Evolutionary conservation across 2,113 vertebrate genomes (phyloP), one percentile per base, ranked within the genome.

Genomic region (Thamnaconus septentrionalis): DNA sequence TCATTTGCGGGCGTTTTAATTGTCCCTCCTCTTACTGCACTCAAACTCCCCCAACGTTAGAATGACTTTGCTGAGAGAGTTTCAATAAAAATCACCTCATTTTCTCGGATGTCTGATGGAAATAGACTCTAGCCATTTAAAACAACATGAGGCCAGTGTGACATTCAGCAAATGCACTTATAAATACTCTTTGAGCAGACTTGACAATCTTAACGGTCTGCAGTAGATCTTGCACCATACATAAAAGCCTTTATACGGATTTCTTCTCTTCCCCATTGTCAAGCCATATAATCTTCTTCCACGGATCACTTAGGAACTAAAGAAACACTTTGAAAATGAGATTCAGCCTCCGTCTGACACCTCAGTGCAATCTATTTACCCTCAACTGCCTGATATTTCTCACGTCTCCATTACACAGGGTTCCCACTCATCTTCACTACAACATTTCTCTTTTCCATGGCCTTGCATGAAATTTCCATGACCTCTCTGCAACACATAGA

Each of bases 151-250:
- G 41, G 55, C 12, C 11, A 0, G 64, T 41, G 57, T 54, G 75
- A 51, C 51, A 67, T 74, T 73, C 55, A 73, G 69, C 48, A 79
- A 67, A 69, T 76, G 41, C 64, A 64, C 65, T 69, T 56, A 31
- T n/a, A 66, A 75, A 73, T 73, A 81, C 65, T 85, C 78, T 76
- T 62, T 60, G 74, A 83, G 76, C 76, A 81, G 56, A 81, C 61
- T 66, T 66, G 57, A 69, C 60, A 44, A 39, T 56, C 55, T 56
- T 64, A 47, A 68, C 44, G 49, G 62, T 47, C 39, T 59, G 46
- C 39, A 59, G 56, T 50, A 63, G 40, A 45, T n/a, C 4, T 56
- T 47, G 48, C 56, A 45, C 51, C 41, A 31, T 57, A 50, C 54
- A 47, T 31, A 66, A 46, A 74, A 0, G 39, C 18, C 8, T 41